A percentile compares a stretch with the other conserved stretches of the same genome.
phyloP scores from a whole-genome alignment of 1,140 invertebrate genomes.

The Maconellicoccus hirsutus region DNA sequence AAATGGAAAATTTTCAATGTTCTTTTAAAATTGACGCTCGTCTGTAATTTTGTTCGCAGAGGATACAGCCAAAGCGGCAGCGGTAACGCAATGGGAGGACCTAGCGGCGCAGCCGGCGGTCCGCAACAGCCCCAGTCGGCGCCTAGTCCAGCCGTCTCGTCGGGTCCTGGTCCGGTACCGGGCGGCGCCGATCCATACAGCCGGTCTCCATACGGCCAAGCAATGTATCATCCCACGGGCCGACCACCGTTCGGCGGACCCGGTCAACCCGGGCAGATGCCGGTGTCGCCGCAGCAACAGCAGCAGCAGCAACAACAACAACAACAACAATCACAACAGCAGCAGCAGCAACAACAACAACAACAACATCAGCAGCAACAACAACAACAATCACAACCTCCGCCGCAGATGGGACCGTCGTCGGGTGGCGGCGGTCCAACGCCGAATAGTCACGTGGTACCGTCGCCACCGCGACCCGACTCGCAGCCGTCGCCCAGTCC shows the following conservation, averaged over 20 bases:
- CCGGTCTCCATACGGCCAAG: background rate
- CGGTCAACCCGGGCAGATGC: background rate
- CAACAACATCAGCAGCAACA: too few relatives aligned
- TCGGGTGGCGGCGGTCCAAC: background rate
- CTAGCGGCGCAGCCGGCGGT: background rate
- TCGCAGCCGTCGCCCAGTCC: conserved; percentile 20
- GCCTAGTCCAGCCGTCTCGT: conserved; percentile 7
- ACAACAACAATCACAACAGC: too few relatives aligned
- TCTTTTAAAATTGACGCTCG: too few relatives aligned
- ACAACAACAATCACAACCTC: too few relatives aligned
- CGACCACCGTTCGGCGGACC: background rate
- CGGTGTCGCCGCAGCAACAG: background rate
- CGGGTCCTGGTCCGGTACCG: conserved; percentile 12
- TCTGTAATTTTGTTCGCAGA: conserved; percentile 13
- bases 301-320: too few relatives aligned
- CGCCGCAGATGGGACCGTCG: too few relatives aligned
- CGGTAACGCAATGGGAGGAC: conserved; percentile 23
- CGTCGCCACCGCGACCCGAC: background rate
- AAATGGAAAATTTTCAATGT: too few relatives aligned
- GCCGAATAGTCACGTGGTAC: background rate
- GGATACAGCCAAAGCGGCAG: conserved; percentile 29
- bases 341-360: too few relatives aligned
- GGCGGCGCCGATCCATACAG: conserved; percentile 24
- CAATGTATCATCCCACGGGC: background rate
- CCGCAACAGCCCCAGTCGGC: background rate